A percentile compares a stretch with the other conserved stretches of the same genome.
phyloP scores from a whole-genome alignment of 2,113 vertebrate genomes.

The Gopherus flavomarginatus region DNA sequence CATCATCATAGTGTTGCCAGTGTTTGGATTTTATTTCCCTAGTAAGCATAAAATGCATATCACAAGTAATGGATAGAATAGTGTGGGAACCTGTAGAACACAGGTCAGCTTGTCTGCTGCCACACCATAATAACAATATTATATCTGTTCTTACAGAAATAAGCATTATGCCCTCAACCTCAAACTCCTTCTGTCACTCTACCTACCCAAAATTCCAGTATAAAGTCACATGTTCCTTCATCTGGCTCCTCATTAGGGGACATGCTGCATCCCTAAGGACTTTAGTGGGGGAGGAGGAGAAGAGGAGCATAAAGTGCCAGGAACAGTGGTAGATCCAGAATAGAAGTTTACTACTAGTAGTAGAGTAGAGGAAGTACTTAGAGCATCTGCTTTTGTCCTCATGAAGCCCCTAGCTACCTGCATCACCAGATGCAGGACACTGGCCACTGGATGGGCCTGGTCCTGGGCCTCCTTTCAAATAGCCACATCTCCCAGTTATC shows the following conservation, averaged over 20 bases:
- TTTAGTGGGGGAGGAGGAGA: not conserved
- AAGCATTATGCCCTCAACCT: not conserved
- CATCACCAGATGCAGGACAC: not conserved
- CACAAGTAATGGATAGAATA: not conserved
- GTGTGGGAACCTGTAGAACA: too few relatives aligned
- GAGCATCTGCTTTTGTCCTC: not conserved
- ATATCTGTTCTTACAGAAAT: not conserved
- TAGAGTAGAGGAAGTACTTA: not conserved
- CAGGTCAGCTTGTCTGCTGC: not conserved
- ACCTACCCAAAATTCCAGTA: not conserved
- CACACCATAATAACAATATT: not conserved
- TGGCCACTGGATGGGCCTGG: not conserved
- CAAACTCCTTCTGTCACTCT: not conserved
- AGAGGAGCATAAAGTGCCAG: not conserved
- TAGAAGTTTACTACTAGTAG: not conserved
- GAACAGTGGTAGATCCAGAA: not conserved
- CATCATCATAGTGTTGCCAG: not conserved
- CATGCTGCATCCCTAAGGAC: not conserved
- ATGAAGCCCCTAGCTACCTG: not conserved
- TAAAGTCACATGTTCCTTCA: not conserved
- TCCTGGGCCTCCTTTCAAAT: not conserved
- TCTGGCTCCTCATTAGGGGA: not conserved
- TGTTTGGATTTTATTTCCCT: not conserved
- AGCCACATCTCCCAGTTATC: not conserved
- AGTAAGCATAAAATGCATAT: not conserved